Evolutionary conservation across 2,888 invertebrate species (phyloP).

Genomic region (Stenoptilia bipunctidactyla): DNA sequence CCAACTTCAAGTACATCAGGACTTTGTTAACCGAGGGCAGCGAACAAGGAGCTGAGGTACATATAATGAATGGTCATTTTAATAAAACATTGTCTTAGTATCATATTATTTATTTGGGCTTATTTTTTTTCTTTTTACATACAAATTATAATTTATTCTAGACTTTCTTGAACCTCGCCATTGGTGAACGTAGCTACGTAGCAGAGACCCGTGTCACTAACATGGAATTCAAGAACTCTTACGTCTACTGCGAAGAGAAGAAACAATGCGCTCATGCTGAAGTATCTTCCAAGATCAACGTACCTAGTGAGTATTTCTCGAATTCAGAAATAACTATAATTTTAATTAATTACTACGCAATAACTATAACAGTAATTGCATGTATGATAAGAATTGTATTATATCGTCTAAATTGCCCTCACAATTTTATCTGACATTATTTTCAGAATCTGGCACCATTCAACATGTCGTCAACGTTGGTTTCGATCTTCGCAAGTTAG

Average conservation of each 20-base stretch:
- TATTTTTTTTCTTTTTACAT: neutral
- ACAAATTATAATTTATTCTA: constrained; percentile 20
- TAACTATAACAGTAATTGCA: no score
- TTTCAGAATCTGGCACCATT: constrained; percentile 58
- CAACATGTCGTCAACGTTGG: constrained; percentile 75
- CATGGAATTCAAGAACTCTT: constrained; percentile 77
- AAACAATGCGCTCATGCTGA: constrained; percentile 84
- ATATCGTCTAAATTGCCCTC: no score
- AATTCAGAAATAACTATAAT: no score
- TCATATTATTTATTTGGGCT: neutral
- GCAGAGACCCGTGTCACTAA: constrained; percentile 79
- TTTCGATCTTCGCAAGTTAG: constrained; percentile 80
- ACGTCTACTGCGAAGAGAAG: constrained; percentile 83
- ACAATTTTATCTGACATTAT: no score
- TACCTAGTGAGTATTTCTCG: constrained; percentile 6
- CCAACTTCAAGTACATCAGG: constrained; percentile 80
- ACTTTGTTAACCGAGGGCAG: constrained; percentile 75
- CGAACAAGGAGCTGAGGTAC: constrained; percentile 75
- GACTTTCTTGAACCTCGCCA: constrained; percentile 76
- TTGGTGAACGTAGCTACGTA: constrained; percentile 79
- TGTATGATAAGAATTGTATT: no score
- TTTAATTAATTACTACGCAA: no score
- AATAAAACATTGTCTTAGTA: neutral
- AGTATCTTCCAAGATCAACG: constrained; percentile 69
- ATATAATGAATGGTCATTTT: neutral